Conservation (phyloP, 2,797 vertebrate species). For the Lithobates pipiens region DNA sequence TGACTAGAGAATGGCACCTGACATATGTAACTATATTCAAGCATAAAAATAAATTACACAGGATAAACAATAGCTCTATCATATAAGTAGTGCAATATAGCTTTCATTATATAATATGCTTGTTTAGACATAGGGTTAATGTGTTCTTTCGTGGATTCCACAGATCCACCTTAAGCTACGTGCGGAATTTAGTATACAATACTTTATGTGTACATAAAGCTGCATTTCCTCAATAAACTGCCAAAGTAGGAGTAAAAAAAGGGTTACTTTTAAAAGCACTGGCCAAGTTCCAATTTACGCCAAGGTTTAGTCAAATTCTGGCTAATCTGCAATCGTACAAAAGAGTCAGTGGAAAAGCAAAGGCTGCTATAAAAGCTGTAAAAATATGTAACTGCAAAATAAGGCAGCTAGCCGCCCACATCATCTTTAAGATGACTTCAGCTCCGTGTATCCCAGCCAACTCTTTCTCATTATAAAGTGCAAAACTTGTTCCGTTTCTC, state of each 20-base stretch:
- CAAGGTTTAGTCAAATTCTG: background rate
- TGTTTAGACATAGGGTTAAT: background rate
- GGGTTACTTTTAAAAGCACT: background rate
- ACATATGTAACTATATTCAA: no score
- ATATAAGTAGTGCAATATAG: background rate
- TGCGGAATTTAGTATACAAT: no score
- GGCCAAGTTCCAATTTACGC: background rate
- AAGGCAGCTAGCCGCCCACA: background rate
- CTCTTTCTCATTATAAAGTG: background rate
- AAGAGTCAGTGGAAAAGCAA: background rate
- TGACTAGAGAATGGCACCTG: background rate
- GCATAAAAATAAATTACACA: background rate
- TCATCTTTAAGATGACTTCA: background rate
- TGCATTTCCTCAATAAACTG: background rate
- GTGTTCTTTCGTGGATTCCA: no score
- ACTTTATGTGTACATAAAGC: no score
- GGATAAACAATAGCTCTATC: background rate
- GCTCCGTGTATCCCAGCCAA: background rate
- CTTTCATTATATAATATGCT: background rate
- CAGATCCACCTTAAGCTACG: no score
- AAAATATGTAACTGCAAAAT: background rate
- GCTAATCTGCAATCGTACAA: background rate
- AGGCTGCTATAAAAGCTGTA: background rate
- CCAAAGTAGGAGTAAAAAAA: background rate
- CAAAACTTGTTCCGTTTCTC: background rate